Base-by-base conservation (phyloP, 2,113 vertebrate species). In the Notothenia rossii region DNA sequence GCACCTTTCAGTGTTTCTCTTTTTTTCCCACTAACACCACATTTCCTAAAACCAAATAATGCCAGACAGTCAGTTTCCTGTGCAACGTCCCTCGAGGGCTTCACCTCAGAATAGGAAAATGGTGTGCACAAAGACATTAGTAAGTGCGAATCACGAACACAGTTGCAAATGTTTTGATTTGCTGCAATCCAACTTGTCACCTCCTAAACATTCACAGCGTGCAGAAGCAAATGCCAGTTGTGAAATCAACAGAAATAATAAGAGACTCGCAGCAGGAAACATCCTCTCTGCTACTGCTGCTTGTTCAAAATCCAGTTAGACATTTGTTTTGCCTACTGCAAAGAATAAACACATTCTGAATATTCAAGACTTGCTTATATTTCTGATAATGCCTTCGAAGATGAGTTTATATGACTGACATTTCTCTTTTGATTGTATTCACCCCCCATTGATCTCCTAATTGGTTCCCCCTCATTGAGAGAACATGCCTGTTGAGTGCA, bases 41-140 rank as follows among this genome's bases (percentile, higher is more conserved):
- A 66, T 72, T 86, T 86, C 75, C 62, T 6, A 36, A 51, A 75
- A 89, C 85, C 77, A 54, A 33, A 72, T 46, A 82, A 58, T 85
- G 74, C 64, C 75, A 89, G 82, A 68, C 51, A 55, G 64, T 79
- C 82, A 72, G 79, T 86, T 92, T 88, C 72, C 56, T 59, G n/a
- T 75, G 56, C 72, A 53, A 11, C 53, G 56, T 70, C 77, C 72
- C 50, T 64, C 54, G 51, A 74, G 86, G 78, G 73, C 56, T 76
- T 80, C 61, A 73, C 33, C 58, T 63, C 75, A 72, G 65, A 63
- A 50, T 60, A 12, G 7, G 6, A 36, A 7, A 40, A 7, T 1
- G 36, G 7, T 40, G 36, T 40, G 36, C 36, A 40, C 36, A 7
- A 7, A 40, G 36, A 40, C 36, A 40, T 40, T 7, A 40, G 36